These are phyloP conservation scores for Zoanthus sociatus DNA, from an alignment of 92 coral and sea anemone species.

Conservation along the genomic window DNA sequence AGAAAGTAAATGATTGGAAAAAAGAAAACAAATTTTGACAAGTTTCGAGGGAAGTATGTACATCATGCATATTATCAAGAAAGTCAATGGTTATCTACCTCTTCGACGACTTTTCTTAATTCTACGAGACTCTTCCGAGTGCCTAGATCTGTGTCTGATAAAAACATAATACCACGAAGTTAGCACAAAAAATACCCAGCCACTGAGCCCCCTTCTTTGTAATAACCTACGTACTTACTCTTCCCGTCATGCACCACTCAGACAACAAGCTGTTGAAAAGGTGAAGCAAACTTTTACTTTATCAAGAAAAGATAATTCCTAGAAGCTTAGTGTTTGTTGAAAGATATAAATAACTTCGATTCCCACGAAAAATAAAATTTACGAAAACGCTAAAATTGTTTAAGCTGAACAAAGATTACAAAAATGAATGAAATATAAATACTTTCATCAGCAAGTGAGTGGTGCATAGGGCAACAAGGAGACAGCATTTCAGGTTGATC, in stretches of 20 bases:
- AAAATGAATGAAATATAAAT: background rate
- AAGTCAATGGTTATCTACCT: conserved; percentile 27
- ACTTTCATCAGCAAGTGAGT: conserved; percentile 37
- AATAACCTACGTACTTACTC: conserved; percentile 26
- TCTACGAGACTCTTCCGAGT: conserved; percentile 85
- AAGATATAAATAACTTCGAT: background rate
- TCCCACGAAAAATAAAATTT: background rate
- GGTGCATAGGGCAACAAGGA: conserved; percentile 41
- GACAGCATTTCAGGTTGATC: conserved; percentile 32
- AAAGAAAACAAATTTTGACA: too few species aligned
- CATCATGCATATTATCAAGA: too few species aligned
- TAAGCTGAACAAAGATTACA: background rate
- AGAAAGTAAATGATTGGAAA: too few species aligned
- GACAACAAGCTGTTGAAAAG: conserved; percentile 21
- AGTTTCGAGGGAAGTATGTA: too few species aligned
- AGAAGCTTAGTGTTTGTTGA: background rate
- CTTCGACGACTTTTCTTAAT: conserved; percentile 88
- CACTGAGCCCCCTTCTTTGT: conserved; percentile 22
- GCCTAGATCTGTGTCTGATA: conserved; percentile 87
- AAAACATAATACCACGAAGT: conserved; percentile 57
- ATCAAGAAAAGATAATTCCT: background rate
- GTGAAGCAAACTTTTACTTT: background rate
- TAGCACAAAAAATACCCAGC: conserved; percentile 9
- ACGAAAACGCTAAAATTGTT: background rate
- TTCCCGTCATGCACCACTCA: conserved; percentile 50